Percentiles rank a stretch among this genome's conserved stretches.
Evolutionary conservation across 2,113 vertebrate species (phyloP).

Genomic region (Sclerurus mexicanus): DNA sequence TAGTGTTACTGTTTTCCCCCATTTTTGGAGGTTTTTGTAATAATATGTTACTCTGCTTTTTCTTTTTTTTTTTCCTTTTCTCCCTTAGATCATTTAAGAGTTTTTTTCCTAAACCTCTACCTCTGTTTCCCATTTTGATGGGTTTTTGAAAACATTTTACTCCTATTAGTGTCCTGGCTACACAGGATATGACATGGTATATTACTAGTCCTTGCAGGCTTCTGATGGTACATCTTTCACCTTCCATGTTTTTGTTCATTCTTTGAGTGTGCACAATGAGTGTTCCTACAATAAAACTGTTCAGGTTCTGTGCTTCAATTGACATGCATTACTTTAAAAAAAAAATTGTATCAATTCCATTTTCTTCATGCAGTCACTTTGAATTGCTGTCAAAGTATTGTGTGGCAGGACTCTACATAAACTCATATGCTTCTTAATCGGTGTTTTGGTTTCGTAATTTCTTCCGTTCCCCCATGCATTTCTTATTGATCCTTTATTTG

Average conservation of each 20-base stretch:
- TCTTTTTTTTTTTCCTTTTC: not conserved
- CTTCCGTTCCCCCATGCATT: not conserved
- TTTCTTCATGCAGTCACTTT: constrained; percentile 40
- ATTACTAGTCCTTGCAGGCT: not conserved
- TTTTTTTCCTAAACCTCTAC: constrained; percentile 23
- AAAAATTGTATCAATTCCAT: not conserved
- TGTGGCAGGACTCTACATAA: constrained; percentile 54
- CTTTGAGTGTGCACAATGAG: not conserved
- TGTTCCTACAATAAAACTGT: constrained; percentile 33
- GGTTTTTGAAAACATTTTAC: constrained; percentile 37
- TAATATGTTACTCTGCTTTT: not conserved
- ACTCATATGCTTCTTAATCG: constrained; percentile 4
- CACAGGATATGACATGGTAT: not conserved
- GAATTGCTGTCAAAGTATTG: constrained; percentile 42
- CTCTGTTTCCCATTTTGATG: constrained; percentile 39
- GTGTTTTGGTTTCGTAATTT: constrained; percentile 50
- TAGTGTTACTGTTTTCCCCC: not conserved
- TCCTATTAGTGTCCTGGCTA: not conserved
- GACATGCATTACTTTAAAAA: not conserved
- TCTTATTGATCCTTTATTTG: not conserved
- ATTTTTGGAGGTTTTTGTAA: not conserved
- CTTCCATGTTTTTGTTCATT: not conserved
- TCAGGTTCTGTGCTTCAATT: not conserved
- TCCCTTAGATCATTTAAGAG: not conserved
- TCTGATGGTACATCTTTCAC: constrained; percentile 21